Evolutionary conservation across 2,888 invertebrate genomes (phyloP).

Genomic region (Xestoiulus laeticollis): DNA sequence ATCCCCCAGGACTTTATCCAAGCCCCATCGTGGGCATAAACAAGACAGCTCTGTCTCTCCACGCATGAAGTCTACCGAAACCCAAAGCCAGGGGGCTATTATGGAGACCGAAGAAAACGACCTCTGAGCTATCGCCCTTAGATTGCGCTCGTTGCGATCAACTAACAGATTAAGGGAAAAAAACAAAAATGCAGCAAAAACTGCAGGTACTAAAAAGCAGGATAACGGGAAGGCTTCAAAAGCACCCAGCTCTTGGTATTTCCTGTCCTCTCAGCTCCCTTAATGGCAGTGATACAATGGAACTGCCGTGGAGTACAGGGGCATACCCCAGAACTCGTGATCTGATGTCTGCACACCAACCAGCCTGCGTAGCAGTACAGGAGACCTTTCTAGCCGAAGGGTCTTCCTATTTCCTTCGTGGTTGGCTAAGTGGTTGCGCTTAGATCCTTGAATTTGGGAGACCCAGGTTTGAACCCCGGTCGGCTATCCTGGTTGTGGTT

Average conservation of each 20-base stretch:
- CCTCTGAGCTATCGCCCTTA: neutral
- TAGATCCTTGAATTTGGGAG: too few relatives aligned
- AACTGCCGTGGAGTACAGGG: neutral
- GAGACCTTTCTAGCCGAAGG: neutral
- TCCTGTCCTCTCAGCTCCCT: neutral
- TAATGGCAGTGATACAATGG: neutral
- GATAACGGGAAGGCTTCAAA: neutral
- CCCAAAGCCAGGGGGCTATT: too few relatives aligned
- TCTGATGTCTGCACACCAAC: neutral
- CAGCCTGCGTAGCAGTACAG: neutral
- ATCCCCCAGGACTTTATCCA: too few relatives aligned
- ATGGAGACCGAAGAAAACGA: neutral
- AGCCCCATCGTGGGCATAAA: too few relatives aligned
- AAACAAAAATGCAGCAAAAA: too few relatives aligned
- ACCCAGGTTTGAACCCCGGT: too few relatives aligned
- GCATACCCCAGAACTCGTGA: neutral
- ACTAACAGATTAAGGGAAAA: too few relatives aligned
- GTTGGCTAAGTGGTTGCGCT: too few relatives aligned
- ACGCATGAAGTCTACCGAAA: too few relatives aligned
- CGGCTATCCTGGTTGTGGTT: too few relatives aligned
- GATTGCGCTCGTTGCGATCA: neutral
- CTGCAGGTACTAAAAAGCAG: neutral
- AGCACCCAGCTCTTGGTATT: neutral
- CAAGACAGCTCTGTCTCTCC: too few relatives aligned
- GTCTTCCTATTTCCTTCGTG: neutral